phyloP scores from a whole-genome alignment of 2,888 invertebrate genomes.

The Phytoseiulus persimilis region DNA sequence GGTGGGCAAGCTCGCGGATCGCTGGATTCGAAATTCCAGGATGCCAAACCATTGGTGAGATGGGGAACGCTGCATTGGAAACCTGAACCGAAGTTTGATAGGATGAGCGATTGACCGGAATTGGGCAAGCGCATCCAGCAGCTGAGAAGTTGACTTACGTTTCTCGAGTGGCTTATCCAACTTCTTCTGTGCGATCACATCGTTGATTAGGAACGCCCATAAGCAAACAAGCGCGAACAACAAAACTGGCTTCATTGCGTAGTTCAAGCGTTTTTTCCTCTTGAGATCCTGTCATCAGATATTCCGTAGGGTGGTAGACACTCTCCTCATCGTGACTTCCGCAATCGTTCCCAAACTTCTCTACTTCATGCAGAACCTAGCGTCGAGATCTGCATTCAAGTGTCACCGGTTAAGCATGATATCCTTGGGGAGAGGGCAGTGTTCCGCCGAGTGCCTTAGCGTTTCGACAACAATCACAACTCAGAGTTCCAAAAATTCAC shows the following conservation, averaged over 20 bases:
- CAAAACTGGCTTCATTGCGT: background rate
- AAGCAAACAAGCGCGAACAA: background rate
- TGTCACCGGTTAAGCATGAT: too few relatives aligned
- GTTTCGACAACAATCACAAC: too few relatives aligned
- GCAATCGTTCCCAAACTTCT: background rate
- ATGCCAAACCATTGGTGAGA: too few relatives aligned
- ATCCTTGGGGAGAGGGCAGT: too few relatives aligned
- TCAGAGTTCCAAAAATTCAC: background rate
- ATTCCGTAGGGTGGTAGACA: background rate
- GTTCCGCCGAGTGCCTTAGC: too few relatives aligned
- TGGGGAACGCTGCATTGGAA: too few relatives aligned
- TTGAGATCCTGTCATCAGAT: background rate
- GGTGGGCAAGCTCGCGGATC: too few relatives aligned
- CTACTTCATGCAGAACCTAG: background rate
- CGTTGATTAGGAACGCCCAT: background rate
- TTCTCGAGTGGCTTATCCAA: background rate
- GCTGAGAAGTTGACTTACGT: background rate
- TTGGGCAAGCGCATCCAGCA: too few relatives aligned
- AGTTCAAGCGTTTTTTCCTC: background rate
- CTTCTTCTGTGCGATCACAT: background rate
- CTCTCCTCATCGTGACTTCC: background rate
- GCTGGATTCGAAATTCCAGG: too few relatives aligned
- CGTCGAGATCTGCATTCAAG: too few relatives aligned
- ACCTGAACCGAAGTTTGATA: too few relatives aligned
- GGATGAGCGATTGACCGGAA: too few relatives aligned